phyloP scores from a whole-genome alignment of 2,888 invertebrate species.

The Hyppa rectilinea region DNA sequence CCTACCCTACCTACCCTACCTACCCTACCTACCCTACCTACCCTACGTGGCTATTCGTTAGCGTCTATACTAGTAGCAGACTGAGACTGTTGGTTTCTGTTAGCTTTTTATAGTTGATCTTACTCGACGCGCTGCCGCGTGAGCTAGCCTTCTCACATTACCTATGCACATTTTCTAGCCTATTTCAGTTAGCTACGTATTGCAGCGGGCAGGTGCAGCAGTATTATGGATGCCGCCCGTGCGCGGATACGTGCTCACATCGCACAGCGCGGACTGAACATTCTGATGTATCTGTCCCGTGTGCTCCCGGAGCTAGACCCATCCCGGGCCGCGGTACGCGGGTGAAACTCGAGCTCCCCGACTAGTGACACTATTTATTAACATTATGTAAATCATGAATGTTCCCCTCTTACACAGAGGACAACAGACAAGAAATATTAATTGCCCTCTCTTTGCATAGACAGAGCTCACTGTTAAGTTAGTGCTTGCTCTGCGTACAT shows the following conservation, averaged over 20 bases:
- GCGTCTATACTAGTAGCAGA: neutral
- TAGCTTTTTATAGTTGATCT: neutral
- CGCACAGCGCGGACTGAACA: neutral
- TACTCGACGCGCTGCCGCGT: neutral
- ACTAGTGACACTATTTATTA: constrained; percentile 45
- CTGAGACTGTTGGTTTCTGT: neutral
- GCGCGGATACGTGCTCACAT: neutral
- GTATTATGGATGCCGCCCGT: no score
- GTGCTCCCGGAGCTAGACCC: neutral
- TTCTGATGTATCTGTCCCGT: neutral
- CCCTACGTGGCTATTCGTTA: neutral
- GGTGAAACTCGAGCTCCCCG: constrained; percentile 1
- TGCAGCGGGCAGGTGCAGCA: neutral
- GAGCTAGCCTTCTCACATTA: neutral
- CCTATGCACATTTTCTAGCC: neutral
- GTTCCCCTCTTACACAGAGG: constrained; percentile 23
- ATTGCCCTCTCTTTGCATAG: constrained; percentile 5
- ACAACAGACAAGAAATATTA: constrained; percentile 33
- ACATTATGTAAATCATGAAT: constrained; percentile 44
- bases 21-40: no score
- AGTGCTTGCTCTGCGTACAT: neutral
- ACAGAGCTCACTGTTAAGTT: neutral
- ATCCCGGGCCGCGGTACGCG: neutral
- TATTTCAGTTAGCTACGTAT: no score
- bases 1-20: no score